Evolutionary conservation across 2,113 vertebrate species (phyloP), one percentile per base, ranked within the genome.

Genomic region (Alexandromys fortis): DNA sequence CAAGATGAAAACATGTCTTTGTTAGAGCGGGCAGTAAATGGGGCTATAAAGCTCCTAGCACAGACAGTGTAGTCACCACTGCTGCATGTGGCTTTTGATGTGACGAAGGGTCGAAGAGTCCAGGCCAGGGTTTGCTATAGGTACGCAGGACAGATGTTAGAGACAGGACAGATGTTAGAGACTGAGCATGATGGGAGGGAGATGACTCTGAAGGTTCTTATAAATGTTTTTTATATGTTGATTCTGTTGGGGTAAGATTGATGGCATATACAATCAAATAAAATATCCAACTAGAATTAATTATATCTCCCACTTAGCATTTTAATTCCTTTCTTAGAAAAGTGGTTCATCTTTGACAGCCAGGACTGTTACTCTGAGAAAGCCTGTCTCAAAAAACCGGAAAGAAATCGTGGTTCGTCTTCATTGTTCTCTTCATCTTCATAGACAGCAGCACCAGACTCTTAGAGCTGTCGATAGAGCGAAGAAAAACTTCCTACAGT

Each of bases 271-370:
- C 12, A 94, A 70, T 49, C 73, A 88, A 26, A 42, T 55, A 65
- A 79, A 30, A 87, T 86, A 45, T 28, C 26, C 87, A 68, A 58
- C n/a, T 77, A 72, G 92, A 82, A 58, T 94, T 75, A 93, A 92
- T 82, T 90, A 21, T 49, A 68, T 1, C 70, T 3, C 70, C 63
- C 68, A 26, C 35, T 86, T 68, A 67, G 75, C 81, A 90, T 82
- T 70, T 35, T 89, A 68, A 30, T 33, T 30, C 47, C 33, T 45
- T 77, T 93, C 79, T 91, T 61, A 49, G 87, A 61, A 61, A 45
- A 85, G 19, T 94, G 30, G 30, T 47, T 95, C n/a, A 58, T 65
- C 38, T 49, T 73, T 73, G 19, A 38, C 70, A 22, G 17, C 8
- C 19, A 22, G 19, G 70, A 22, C 70, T 73, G n/a, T 73, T 73